phyloP scores from a whole-genome alignment of 2,113 vertebrate genomes.

The Boleophthalmus pectinirostris region DNA sequence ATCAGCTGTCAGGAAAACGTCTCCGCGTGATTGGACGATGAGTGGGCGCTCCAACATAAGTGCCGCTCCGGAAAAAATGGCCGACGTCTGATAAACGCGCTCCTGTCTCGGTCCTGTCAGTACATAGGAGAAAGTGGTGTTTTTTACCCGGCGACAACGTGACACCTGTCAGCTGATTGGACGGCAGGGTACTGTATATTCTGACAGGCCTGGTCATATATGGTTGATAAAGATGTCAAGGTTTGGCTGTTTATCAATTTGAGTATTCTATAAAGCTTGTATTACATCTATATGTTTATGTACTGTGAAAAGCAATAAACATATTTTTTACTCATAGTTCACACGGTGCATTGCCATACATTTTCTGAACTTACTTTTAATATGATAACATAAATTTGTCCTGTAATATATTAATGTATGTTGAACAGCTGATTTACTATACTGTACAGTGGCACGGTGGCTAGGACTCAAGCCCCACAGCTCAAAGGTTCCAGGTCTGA shows the following conservation, averaged over 20 bases:
- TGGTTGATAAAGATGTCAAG: conserved; percentile 36
- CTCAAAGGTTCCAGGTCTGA: too few species aligned
- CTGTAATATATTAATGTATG: too few species aligned
- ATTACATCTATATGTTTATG: background rate
- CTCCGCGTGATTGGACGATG: conserved; percentile 12
- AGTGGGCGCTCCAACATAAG: conserved; percentile 12
- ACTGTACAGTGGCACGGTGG: too few species aligned
- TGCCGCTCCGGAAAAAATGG: conserved; percentile 32
- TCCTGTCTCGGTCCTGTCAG: conserved; percentile 52
- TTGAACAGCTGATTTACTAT: too few species aligned
- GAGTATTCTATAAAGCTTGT: background rate
- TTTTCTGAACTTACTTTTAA: too few species aligned
- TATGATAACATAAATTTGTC: too few species aligned
- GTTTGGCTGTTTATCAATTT: conserved; percentile 21
- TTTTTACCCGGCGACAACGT: conserved; percentile 33
- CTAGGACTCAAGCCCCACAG: too few species aligned
- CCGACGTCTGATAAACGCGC: conserved; percentile 49
- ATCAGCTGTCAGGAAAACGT: conserved; percentile 12
- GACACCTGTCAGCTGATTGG: conserved; percentile 46
- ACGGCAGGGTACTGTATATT: conserved; percentile 5
- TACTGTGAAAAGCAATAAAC: background rate
- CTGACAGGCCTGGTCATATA: conserved; percentile 24
- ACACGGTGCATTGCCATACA: background rate
- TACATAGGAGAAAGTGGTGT: conserved; percentile 17
- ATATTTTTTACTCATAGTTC: background rate